Conservation (phyloP, 2,113 vertebrate genomes). For the Austrofundulus limnaeus region DNA sequence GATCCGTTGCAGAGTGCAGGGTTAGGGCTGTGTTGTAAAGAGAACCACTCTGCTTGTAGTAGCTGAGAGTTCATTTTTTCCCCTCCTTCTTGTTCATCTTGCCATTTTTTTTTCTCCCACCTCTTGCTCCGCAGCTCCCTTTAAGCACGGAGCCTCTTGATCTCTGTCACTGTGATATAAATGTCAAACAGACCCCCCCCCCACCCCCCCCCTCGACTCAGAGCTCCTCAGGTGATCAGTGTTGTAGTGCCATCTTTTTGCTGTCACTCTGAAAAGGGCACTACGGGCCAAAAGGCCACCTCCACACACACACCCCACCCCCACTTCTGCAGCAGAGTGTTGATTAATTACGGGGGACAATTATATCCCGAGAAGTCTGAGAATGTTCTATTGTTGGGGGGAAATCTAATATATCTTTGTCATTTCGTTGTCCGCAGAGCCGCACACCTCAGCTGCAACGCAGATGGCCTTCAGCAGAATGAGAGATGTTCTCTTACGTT, state of each 20-base stretch:
- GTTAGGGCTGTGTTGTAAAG: constrained; percentile 1
- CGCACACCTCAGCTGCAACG: constrained; percentile 38
- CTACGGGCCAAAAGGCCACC: constrained; percentile 28
- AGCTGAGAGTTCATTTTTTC: constrained; percentile 21
- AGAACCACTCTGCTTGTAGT: background rate
- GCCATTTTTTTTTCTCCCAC: no score
- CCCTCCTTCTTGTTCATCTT: constrained; percentile 17
- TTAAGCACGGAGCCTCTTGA: constrained; percentile 5
- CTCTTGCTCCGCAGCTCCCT: constrained; percentile 12
- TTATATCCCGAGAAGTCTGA: constrained; percentile 36
- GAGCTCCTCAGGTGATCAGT: constrained; percentile 45
- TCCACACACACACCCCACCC: background rate
- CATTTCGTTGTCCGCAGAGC: constrained; percentile 20
- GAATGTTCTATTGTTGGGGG: constrained; percentile 22
- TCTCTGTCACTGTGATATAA: constrained; percentile 40
- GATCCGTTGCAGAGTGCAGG: background rate
- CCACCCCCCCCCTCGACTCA: constrained; percentile 22
- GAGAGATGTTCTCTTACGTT: constrained; percentile 38
- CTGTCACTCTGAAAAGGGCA: constrained; percentile 54
- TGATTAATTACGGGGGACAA: constrained; percentile 47
- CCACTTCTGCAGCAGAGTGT: no score
- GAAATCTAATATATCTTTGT: constrained; percentile 37
- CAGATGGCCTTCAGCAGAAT: constrained; percentile 46
- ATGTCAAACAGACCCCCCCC: constrained; percentile 26
- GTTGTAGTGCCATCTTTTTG: constrained; percentile 38